A percentile compares a stretch with the other conserved stretches of the same genome.
Conservation (phyloP, 2,797 vertebrate genomes). For the Alectoris magna region DNA sequence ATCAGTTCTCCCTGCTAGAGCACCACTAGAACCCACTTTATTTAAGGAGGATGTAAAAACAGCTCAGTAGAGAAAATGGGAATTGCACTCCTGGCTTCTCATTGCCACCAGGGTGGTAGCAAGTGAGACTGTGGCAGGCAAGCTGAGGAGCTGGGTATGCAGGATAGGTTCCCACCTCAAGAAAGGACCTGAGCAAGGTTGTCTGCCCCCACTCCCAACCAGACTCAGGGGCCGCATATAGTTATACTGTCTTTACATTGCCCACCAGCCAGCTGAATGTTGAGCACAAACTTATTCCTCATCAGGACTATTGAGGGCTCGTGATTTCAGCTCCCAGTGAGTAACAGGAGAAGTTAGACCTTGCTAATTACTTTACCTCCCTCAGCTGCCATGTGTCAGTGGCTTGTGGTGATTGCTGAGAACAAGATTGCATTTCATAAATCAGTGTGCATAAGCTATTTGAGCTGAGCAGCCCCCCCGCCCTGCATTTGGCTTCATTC, state of each 20-base stretch:
- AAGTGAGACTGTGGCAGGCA: not conserved
- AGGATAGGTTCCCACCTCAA: accelerated
- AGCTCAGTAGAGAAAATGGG: not conserved
- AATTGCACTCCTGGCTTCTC: not conserved
- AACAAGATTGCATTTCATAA: not conserved
- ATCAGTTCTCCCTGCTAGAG: not conserved
- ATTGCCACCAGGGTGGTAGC: not conserved
- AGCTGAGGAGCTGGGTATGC: not conserved
- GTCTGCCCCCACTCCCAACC: not conserved
- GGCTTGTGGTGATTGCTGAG: not conserved
- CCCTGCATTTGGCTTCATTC: not conserved
- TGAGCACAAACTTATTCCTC: not conserved
- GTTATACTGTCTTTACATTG: accelerated
- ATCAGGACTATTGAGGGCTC: not conserved
- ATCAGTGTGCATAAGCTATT: not conserved
- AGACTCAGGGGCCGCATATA: accelerated
- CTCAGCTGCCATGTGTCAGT: not conserved
- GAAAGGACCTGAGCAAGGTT: not conserved
- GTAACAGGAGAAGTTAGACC: not conserved
- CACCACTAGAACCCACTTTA: not conserved
- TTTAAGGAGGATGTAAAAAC: not conserved
- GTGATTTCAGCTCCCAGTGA: not conserved
- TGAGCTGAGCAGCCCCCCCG: not conserved
- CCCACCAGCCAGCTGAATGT: not conserved
- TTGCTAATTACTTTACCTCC: not conserved